Evolutionary conservation across 2,888 invertebrate genomes (phyloP).

Genomic region (Epirrhoe alternata): DNA sequence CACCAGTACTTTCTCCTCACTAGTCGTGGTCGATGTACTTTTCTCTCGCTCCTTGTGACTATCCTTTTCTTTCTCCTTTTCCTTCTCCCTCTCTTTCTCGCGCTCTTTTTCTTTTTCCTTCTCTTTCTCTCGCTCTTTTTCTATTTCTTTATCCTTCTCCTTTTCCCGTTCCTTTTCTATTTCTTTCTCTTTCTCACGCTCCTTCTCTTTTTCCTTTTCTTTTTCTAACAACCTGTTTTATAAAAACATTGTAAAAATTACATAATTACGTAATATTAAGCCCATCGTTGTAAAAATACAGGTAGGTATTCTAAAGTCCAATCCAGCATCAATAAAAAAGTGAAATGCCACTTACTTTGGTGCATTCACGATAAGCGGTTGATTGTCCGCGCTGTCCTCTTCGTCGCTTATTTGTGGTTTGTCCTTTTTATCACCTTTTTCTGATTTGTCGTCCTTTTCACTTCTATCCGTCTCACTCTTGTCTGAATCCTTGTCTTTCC

Average conservation of each 20-base stretch:
- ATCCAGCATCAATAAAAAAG: neutral
- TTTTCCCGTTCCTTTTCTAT: slow-evolving; percentile 50
- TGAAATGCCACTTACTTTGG: slow-evolving; percentile 64
- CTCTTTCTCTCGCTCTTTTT: slow-evolving; percentile 61
- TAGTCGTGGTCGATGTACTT: slow-evolving; percentile 58
- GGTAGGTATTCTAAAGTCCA: too few species aligned
- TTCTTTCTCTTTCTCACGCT: slow-evolving; percentile 49
- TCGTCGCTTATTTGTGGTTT: slow-evolving; percentile 72
- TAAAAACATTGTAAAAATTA: neutral
- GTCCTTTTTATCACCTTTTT: slow-evolving; percentile 71
- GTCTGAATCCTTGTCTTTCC: slow-evolving; percentile 77
- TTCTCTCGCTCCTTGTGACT: slow-evolving; percentile 62
- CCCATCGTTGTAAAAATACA: too few species aligned
- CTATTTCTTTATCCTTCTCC: slow-evolving; percentile 54
- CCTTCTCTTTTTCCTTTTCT: slow-evolving; percentile 53
- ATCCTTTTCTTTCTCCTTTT: slow-evolving; percentile 53
- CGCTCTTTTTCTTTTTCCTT: slow-evolving; percentile 52
- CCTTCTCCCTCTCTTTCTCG: slow-evolving; percentile 55
- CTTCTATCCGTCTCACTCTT: slow-evolving; percentile 79
- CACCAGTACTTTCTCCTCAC: slow-evolving; percentile 66
- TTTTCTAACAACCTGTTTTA: slow-evolving; percentile 35
- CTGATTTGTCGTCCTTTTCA: slow-evolving; percentile 71
- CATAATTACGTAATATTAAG: too few species aligned
- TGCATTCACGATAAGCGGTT: slow-evolving; percentile 70
- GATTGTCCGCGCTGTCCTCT: slow-evolving; percentile 81